Evolutionary conservation across 1,140 invertebrate species (phyloP).

Genomic region (Eupeodes corollae): DNA sequence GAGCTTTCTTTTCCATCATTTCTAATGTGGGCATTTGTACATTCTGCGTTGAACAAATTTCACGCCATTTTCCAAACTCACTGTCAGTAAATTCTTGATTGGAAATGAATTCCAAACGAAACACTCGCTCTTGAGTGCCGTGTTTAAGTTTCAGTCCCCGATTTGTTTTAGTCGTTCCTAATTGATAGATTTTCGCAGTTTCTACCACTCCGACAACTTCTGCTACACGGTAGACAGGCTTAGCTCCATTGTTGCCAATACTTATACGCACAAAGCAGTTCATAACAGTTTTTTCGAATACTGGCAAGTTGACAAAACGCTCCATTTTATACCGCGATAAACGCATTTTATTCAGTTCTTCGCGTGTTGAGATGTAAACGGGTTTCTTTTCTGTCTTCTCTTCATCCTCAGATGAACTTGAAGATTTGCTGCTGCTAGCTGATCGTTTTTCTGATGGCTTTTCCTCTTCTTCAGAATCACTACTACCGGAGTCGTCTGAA

Average conservation of each 20-base stretch:
- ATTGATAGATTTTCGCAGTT: constrained; percentile 84
- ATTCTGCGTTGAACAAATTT: constrained; percentile 64
- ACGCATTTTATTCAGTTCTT: constrained; percentile 79
- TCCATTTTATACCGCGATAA: constrained; percentile 88
- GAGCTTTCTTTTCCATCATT: constrained; percentile 71
- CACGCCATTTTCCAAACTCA: constrained; percentile 90
- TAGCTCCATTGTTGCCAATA: constrained; percentile 72
- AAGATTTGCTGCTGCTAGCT: constrained; percentile 38
- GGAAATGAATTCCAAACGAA: constrained; percentile 93
- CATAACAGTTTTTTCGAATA: constrained; percentile 78
- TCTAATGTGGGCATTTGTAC: constrained; percentile 74
- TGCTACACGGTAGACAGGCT: constrained; percentile 85
- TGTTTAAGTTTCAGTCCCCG: constrained; percentile 70
- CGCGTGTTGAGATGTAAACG: constrained; percentile 56
- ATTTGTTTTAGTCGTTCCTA: constrained; percentile 86
- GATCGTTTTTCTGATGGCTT: constrained; percentile 40
- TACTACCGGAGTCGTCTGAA: constrained; percentile 85
- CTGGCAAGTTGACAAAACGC: constrained; percentile 90
- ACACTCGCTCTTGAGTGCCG: constrained; percentile 82
- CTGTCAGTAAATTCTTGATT: constrained; percentile 90
- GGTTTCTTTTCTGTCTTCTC: constrained; percentile 43
- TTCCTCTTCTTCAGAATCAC: constrained; percentile 38
- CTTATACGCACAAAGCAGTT: constrained; percentile 95
- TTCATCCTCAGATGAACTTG: constrained; percentile 43
- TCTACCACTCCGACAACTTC: constrained; percentile 93